phyloP scores from a whole-genome alignment of 2,888 invertebrate genomes.

The Gasteruption jaculator region DNA sequence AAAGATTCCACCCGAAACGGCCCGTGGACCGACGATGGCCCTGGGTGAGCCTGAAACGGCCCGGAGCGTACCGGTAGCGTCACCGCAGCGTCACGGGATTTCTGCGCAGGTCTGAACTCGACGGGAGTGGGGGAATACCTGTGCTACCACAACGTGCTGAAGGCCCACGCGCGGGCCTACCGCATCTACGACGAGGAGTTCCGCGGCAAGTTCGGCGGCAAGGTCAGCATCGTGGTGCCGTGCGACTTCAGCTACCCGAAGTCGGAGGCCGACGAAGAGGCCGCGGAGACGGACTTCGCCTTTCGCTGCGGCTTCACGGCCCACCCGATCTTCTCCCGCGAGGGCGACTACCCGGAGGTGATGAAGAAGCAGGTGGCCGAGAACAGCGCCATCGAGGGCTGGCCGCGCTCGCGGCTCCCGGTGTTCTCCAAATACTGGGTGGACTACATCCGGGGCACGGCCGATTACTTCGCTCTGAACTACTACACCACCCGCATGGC shows the following conservation, averaged over 20 bases:
- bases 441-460: too few species aligned
- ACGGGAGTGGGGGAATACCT: constrained; percentile 63
- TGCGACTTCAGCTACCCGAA: constrained; percentile 21
- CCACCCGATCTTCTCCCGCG: constrained; percentile 51
- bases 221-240: constrained; percentile 28
- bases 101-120: too few species aligned
- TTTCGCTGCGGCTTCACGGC: constrained; percentile 52
- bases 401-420: constrained; percentile 50
- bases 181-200: constrained; percentile 61
- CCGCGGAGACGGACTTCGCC: constrained; percentile 31
- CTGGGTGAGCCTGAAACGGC: too few species aligned
- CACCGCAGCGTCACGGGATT: too few species aligned
- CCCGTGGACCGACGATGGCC: too few species aligned
- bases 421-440: too few species aligned
- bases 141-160: constrained; percentile 67
- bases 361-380: constrained; percentile 50
- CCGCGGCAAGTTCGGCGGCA: constrained; percentile 57
- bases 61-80: too few species aligned
- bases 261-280: constrained; percentile 17
- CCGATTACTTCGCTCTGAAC: constrained; percentile 32
- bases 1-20: too few species aligned
- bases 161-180: constrained; percentile 67
- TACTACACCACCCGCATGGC: constrained; percentile 26
- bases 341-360: constrained; percentile 54
- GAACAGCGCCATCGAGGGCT: constrained; percentile 50